phyloP scores from a whole-genome alignment of 2,113 vertebrate genomes.

The Protobothrops mucrosquamatus region DNA sequence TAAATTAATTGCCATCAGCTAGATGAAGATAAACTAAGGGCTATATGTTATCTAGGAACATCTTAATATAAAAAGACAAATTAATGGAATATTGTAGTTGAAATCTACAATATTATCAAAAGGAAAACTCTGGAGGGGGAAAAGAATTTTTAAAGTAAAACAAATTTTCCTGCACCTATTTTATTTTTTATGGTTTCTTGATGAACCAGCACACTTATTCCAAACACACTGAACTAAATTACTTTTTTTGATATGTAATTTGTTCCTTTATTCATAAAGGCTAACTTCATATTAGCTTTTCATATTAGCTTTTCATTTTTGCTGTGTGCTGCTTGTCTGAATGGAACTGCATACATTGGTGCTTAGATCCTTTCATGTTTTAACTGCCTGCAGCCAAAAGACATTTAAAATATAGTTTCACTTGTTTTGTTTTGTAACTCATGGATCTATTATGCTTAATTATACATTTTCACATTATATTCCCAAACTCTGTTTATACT shows the following conservation, averaged over 20 bases:
- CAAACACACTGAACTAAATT: neutral
- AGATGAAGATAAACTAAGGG: neutral
- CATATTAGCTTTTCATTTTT: neutral
- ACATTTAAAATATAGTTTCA: neutral
- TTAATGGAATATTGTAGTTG: too few species aligned
- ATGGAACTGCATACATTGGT: neutral
- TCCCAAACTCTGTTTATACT: neutral
- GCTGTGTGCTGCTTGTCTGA: neutral
- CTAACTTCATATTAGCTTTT: neutral
- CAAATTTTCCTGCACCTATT: neutral
- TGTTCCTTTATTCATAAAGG: slow-evolving; percentile 1
- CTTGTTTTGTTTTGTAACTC: neutral
- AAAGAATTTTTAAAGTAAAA: neutral
- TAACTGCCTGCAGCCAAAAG: neutral
- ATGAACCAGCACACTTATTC: neutral
- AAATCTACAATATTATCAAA: neutral
- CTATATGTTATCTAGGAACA: too few species aligned
- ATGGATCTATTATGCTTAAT: neutral
- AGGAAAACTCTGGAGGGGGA: neutral
- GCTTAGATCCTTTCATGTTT: neutral
- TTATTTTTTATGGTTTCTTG: neutral
- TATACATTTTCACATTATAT: neutral
- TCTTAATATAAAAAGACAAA: too few species aligned
- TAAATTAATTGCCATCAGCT: neutral
- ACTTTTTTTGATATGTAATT: slow-evolving; percentile 7